These are phyloP conservation scores for Sebastiscus albofasciatus DNA, from an alignment of 2,797 vertebrate genomes.

Conservation along the genomic window DNA sequence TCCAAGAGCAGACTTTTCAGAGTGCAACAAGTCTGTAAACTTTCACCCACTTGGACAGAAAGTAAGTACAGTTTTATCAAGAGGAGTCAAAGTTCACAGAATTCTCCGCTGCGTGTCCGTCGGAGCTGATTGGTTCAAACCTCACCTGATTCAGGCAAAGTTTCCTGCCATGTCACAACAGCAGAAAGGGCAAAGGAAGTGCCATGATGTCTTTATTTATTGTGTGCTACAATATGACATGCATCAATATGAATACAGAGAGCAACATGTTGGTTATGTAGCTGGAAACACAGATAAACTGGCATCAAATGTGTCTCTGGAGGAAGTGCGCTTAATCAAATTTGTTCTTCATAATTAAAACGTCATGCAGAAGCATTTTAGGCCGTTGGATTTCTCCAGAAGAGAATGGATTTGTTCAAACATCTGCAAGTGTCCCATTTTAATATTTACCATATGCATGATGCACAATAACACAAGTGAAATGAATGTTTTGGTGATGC, in stretches of 20 bases:
- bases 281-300: neutral
- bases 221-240: constrained; percentile 45
- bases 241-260: constrained; percentile 37
- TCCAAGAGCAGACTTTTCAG: neutral
- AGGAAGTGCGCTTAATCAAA: neutral
- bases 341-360: neutral
- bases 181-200: neutral
- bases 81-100: constrained; percentile 74
- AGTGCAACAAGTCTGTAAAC: constrained; percentile 37
- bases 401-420: neutral
- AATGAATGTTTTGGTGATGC: constrained; percentile 28
- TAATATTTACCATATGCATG: constrained; percentile 11
- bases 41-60: constrained; percentile 57
- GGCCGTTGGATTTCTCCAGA: neutral
- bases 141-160: constrained; percentile 80
- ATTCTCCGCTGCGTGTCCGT: constrained; percentile 65
- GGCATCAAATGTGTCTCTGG: neutral
- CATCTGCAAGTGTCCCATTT: neutral
- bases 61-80: constrained; percentile 50
- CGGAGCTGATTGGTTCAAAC: constrained; percentile 58
- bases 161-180: constrained; percentile 72
- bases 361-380: constrained; percentile 52
- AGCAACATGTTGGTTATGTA: neutral
- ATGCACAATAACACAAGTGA: constrained; percentile 28
- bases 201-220: constrained; percentile 58